A percentile compares a stretch with the other conserved stretches of the same genome.
These are phyloP conservation scores for Strigamia maritima DNA, from an alignment of 2,888 invertebrate species.

Conservation along the genomic window DNA sequence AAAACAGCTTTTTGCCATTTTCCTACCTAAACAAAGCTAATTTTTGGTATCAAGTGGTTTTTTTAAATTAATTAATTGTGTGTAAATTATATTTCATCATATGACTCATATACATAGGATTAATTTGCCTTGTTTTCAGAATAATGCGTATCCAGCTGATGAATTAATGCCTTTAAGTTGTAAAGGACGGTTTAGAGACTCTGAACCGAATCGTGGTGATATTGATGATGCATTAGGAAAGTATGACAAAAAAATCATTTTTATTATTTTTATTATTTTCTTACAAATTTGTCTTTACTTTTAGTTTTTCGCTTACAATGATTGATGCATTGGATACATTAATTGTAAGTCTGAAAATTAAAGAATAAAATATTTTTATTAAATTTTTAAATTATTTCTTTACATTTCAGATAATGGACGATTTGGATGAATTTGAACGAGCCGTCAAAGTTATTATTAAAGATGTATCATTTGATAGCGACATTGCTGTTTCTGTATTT, in stretches of 20 bases:
- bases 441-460: constrained; percentile 80
- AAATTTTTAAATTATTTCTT: not conserved
- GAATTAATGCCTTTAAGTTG: constrained; percentile 97
- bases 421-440: constrained; percentile 88
- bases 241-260: constrained; percentile 61
- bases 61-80: no score
- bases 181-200: constrained; percentile 82
- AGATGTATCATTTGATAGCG: constrained; percentile 87
- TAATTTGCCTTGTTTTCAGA: constrained; percentile 49
- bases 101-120: not conserved
- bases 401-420: constrained; percentile 67
- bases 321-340: constrained; percentile 92
- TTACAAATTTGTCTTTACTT: constrained; percentile 1
- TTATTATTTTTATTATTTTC: not conserved
- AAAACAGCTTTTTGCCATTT: not conserved
- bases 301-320: constrained; percentile 90
- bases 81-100: no score
- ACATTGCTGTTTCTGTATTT: constrained; percentile 94
- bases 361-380: not conserved
- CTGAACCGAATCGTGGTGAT: constrained; percentile 87
- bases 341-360: constrained; percentile 58
- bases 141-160: constrained; percentile 96
- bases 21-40: not conserved
- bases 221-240: constrained; percentile 96
- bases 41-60: not conserved